These are phyloP conservation scores for Pipistrellus pygmaeus DNA, from an alignment of 2,797 vertebrate genomes.

Conservation along the genomic window DNA sequence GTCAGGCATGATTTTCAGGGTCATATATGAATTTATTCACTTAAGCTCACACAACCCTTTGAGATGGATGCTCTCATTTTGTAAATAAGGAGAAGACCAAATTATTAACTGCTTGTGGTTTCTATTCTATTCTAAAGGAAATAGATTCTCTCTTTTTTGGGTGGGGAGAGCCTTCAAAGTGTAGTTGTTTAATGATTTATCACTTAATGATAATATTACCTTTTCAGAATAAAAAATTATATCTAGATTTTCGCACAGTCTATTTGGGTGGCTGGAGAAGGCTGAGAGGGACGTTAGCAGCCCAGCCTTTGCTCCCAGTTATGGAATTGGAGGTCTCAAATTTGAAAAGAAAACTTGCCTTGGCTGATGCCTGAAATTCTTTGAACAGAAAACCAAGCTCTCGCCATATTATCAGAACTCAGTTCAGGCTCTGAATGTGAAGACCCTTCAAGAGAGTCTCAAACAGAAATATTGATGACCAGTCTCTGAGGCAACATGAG, in stretches of 20 bases:
- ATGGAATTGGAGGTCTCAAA: background rate
- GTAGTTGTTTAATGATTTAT: background rate
- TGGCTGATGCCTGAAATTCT: background rate
- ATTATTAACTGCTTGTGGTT: background rate
- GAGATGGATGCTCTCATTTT: background rate
- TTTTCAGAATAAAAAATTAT: background rate
- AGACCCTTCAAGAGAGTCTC: background rate
- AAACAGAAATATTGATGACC: background rate
- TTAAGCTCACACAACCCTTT: background rate
- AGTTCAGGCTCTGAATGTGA: background rate
- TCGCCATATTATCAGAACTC: background rate
- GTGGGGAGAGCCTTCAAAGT: background rate
- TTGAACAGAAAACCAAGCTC: background rate
- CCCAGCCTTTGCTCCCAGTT: background rate
- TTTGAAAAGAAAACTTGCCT: background rate
- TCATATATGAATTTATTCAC: background rate
- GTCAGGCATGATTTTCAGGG: background rate
- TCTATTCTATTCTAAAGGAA: background rate
- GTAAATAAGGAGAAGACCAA: background rate
- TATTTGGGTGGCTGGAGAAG: background rate
- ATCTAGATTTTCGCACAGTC: background rate
- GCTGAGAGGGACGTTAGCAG: background rate
- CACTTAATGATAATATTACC: background rate
- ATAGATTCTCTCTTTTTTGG: background rate
- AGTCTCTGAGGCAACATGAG: background rate